These are phyloP conservation scores for Crotalus viridis DNA, from an alignment of 2,113 vertebrate genomes.

Conservation along the genomic window DNA sequence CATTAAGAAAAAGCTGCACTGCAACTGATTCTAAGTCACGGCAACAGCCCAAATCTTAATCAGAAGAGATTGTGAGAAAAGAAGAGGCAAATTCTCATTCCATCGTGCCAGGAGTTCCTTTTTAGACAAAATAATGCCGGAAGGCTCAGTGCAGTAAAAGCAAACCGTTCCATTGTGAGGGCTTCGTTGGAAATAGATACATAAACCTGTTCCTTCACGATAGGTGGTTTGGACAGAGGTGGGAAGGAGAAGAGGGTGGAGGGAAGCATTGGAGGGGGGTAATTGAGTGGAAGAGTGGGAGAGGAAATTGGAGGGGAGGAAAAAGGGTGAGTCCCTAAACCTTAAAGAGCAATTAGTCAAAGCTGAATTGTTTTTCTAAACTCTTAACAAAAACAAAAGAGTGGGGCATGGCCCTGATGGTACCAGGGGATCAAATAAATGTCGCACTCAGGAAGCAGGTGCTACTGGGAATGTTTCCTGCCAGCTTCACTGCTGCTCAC, in stretches of 20 bases:
- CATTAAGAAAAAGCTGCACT: background rate
- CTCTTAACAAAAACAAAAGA: constrained; percentile 72
- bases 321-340: constrained; percentile 57
- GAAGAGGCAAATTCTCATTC: background rate
- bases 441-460: constrained; percentile 79
- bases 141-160: background rate
- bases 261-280: background rate
- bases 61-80: background rate
- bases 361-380: constrained; percentile 73
- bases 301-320: constrained; percentile 61
- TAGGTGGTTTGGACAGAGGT: background rate
- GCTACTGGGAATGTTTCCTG: constrained; percentile 81
- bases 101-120: background rate
- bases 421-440: constrained; percentile 76
- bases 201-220: accelerated
- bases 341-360: constrained; percentile 70
- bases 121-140: background rate
- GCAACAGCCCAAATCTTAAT: background rate
- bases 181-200: background rate
- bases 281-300: constrained; percentile 55
- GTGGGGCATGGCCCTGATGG: constrained; percentile 74
- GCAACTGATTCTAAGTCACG: background rate
- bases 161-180: background rate
- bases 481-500: constrained; percentile 59
- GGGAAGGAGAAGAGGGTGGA: constrained; percentile 18